Conservation (phyloP, 2,797 vertebrate species). For the Tachyglossus aculeatus region DNA sequence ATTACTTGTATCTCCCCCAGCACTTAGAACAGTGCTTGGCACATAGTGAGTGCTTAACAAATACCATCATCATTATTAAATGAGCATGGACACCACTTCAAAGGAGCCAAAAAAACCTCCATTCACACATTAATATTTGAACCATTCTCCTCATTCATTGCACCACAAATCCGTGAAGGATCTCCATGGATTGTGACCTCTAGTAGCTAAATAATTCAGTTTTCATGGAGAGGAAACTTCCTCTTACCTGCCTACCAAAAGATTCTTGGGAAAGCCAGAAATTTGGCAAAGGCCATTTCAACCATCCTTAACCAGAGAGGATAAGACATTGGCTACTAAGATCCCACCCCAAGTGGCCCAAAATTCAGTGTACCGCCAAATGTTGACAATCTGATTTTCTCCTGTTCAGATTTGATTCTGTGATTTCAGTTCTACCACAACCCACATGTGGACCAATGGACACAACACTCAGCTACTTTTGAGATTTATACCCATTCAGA, state of each 20-base stretch:
- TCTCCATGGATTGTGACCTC: background rate
- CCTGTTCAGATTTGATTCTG: background rate
- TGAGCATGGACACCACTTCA: background rate
- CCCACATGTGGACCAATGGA: too few species aligned
- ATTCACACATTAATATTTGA: background rate
- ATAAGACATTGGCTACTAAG: rapidly evolving
- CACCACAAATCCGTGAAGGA: background rate
- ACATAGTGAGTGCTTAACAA: too few species aligned
- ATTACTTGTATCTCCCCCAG: too few species aligned
- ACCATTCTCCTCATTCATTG: background rate
- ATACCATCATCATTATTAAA: too few species aligned
- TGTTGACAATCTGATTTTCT: background rate
- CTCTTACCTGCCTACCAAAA: background rate
- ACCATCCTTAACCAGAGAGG: too few species aligned
- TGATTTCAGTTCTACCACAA: background rate
- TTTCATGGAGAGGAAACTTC: too few species aligned
- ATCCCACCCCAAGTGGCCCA: background rate
- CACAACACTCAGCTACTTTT: background rate
- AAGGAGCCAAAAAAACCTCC: background rate
- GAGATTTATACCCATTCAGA: background rate
- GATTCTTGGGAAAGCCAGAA: background rate
- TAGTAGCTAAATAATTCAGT: background rate
- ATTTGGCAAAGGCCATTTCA: background rate
- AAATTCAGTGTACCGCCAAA: background rate
- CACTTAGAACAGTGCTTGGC: too few species aligned